Evolutionary conservation across 1,140 invertebrate species (phyloP), one percentile per base, ranked within the genome.

Genomic region (Streblospio benedicti): DNA sequence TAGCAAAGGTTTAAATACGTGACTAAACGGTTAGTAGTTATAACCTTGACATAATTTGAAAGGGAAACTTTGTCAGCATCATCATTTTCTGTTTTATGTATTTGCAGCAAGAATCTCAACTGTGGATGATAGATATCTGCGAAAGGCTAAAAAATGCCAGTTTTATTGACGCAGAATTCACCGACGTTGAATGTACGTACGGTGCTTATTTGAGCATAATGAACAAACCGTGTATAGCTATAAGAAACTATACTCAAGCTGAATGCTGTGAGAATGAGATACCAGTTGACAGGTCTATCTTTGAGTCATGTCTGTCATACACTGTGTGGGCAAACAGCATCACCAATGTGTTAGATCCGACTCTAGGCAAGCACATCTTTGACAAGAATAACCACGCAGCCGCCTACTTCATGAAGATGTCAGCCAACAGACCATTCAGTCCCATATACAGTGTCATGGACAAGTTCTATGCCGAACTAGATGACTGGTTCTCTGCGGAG

Each of bases 391-490:
- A 50, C 14, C 31, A 55, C 12, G 18, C 28, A 14, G 16, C 33
- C 16, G n/a, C 2, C 30, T 20, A 45, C 28, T 76, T 93, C n/a
- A 85, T 95, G 47, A 83, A 96, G 79, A 94, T 90, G 72, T 87
- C 92, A 66, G 93, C 90, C 71, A 88, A 85, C 71, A 82, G 87
- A 59, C 79, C 85, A 14, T 93, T 86, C 78, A 86, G 87, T 35
- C 83, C 89, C 66, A 88, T 89, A 0, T 94, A 87, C 72, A 79
- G 81, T 12, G 83, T 85, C 61, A 92, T 94, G 83, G 78, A 90
- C 73, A 67, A 82, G 50, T 93, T 96, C 80, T 90, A 85, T 73
- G 76, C 79, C 16, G 53, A 67, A 54, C 71, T 81, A 0, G 75
- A 80, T 47, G 56, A 60, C 28, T 95, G 90, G 89, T 87, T 90